phyloP scores from a whole-genome alignment of 35 echinoderm and acorn worm species.

The Apostichopus japonicus region DNA sequence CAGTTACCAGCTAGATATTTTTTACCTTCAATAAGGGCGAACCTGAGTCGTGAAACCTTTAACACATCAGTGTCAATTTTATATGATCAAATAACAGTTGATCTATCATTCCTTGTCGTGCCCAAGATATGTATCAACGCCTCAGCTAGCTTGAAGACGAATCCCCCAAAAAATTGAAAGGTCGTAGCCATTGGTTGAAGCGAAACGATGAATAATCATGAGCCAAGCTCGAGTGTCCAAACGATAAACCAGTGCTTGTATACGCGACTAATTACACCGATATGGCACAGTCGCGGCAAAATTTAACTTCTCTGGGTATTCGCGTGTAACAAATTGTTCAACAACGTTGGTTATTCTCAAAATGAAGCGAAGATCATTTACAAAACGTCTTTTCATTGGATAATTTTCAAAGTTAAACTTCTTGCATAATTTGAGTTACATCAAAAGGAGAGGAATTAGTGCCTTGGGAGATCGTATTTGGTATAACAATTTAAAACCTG shows the following conservation, averaged over 20 bases:
- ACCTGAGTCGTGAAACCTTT: not conserved
- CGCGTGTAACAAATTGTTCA: not conserved
- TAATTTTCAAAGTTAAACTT: too few relatives aligned
- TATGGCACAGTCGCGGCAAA: not conserved
- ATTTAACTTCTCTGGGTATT: not conserved
- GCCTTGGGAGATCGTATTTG: too few relatives aligned
- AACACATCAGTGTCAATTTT: not conserved
- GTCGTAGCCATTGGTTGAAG: not conserved
- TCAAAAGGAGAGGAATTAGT: too few relatives aligned
- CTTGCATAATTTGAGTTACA: too few relatives aligned
- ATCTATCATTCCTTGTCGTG: not conserved
- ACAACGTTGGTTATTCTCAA: not conserved
- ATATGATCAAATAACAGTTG: slow-evolving; percentile 5
- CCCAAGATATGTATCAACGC: not conserved
- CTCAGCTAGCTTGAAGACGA: not conserved
- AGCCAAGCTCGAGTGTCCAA: not conserved
- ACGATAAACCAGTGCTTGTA: not conserved
- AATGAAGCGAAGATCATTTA: too few relatives aligned
- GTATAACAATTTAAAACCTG: too few relatives aligned
- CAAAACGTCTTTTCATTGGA: too few relatives aligned
- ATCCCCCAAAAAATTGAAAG: not conserved
- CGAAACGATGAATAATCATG: not conserved
- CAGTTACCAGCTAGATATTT: not conserved
- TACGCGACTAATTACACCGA: not conserved
- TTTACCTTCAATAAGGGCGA: not conserved